Percentiles rank a stretch among this genome's conserved stretches.
Conservation (phyloP, 2,113 vertebrate species). For the Neopipo cinnamomea region DNA sequence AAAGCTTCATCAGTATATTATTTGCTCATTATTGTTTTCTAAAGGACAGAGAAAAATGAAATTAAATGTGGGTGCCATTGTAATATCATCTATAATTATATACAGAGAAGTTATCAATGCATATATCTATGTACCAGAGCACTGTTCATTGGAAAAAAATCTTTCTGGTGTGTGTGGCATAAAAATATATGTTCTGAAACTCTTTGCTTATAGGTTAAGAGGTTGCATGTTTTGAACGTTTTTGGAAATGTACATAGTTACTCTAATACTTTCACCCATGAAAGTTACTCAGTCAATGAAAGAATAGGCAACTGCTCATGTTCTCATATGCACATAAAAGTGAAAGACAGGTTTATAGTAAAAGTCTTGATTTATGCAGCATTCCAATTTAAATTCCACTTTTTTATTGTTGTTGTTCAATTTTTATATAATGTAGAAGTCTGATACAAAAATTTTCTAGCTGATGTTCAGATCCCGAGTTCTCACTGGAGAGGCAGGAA, state of each 20-base stretch:
- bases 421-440: not conserved
- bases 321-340: not conserved
- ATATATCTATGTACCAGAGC: not conserved
- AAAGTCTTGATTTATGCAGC: not conserved
- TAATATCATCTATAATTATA: not conserved
- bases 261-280: not conserved
- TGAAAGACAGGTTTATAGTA: not conserved
- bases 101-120: not conserved
- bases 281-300: not conserved
- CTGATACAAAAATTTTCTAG: not conserved
- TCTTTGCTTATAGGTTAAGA: not conserved
- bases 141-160: not conserved
- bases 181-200: not conserved
- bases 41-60: not conserved
- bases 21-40: not conserved
- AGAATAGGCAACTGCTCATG: not conserved
- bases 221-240: not conserved
- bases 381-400: not conserved
- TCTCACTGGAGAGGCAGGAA: not conserved
- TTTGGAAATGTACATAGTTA: not conserved
- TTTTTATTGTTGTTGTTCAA: not conserved
- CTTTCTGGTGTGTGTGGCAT: not conserved
- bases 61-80: not conserved
- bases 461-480: not conserved
- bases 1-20: not conserved